Evolutionary conservation across 2,797 vertebrate genomes (phyloP).

Genomic region (Prionace glauca): DNA sequence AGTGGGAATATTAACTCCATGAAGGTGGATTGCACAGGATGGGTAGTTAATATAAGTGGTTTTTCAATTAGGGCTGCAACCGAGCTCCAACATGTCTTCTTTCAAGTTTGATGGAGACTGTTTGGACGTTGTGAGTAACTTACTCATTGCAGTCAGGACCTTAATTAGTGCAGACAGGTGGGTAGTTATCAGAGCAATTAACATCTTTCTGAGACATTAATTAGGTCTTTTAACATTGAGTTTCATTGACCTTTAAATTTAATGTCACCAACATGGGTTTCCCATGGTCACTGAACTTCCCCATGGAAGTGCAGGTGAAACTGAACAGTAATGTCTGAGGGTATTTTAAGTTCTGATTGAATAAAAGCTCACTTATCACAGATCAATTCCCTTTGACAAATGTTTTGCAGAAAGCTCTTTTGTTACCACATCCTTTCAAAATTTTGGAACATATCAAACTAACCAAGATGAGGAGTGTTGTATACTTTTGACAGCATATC

Average conservation of each 20-base stretch:
- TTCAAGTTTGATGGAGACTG: not conserved
- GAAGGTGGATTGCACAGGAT: too few species aligned
- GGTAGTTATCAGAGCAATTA: not conserved
- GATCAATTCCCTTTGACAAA: not conserved
- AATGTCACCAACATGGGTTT: not conserved
- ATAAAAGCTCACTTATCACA: not conserved
- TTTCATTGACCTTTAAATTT: not conserved
- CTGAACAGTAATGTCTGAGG: not conserved
- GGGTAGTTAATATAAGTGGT: too few species aligned
- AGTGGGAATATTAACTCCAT: too few species aligned
- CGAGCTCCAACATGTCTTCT: not conserved
- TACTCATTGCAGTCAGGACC: not conserved
- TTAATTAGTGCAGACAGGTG: not conserved
- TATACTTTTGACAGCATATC: not conserved
- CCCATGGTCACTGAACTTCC: not conserved
- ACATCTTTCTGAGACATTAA: not conserved
- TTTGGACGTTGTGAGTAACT: not conserved
- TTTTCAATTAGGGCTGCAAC: not conserved
- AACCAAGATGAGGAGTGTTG: not conserved
- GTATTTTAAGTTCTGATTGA: not conserved
- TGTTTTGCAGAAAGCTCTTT: not conserved
- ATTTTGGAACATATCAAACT: not conserved
- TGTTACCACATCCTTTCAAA: not conserved
- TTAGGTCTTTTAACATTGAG: not conserved
- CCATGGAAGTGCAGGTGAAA: not conserved